phyloP scores from a whole-genome alignment of 1,140 invertebrate species.

The Vanessa tameamea region DNA sequence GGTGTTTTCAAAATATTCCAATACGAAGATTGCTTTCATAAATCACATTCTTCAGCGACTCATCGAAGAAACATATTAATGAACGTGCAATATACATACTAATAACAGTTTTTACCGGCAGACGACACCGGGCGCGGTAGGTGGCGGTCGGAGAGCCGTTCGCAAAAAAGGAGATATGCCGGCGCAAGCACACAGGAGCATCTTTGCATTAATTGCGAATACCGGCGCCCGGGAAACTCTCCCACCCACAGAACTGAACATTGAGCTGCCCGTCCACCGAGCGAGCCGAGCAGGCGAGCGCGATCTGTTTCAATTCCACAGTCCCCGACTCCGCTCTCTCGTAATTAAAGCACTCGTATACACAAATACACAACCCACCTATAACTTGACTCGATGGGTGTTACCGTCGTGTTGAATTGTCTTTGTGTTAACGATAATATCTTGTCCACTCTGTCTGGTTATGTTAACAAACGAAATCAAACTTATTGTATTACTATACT shows the following conservation, averaged over 20 bases:
- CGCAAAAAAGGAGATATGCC: constrained; percentile 12
- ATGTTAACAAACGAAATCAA: too few species aligned
- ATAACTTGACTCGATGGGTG: too few species aligned
- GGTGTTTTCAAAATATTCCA: neutral
- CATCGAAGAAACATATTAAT: neutral
- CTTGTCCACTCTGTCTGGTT: too few species aligned
- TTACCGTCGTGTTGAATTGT: too few species aligned
- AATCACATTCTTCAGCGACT: neutral
- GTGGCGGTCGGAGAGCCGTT: constrained; percentile 3
- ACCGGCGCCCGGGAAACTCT: constrained; percentile 15
- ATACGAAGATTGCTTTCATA: neutral
- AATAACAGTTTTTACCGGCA: constrained; percentile 20
- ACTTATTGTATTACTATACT: too few species aligned
- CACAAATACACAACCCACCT: too few species aligned
- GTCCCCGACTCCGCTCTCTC: too few species aligned
- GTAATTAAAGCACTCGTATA: too few species aligned
- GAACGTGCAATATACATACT: constrained; percentile 14
- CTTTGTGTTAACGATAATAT: too few species aligned
- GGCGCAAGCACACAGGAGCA: constrained; percentile 1
- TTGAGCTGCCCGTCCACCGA: neutral
- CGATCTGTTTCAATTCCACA: neutral
- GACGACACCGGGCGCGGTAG: neutral
- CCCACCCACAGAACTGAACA: constrained; percentile 8
- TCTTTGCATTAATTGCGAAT: constrained; percentile 21
- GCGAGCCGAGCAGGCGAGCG: neutral